Evolutionary conservation across 2,888 invertebrate species (phyloP), one percentile per base, ranked within the genome.

Genomic region (Alcis repandata): DNA sequence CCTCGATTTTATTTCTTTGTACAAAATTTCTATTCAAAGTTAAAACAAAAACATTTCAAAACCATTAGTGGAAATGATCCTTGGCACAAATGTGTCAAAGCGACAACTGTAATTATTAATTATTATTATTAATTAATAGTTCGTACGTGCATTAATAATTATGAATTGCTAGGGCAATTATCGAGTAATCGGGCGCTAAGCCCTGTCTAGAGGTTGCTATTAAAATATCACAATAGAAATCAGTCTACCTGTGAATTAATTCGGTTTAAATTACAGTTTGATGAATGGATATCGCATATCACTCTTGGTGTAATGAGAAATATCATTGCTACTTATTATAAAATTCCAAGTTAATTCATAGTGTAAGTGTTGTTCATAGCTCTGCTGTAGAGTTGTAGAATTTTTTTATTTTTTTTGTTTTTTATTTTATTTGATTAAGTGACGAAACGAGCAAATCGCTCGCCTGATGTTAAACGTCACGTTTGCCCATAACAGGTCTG

Each of bases 31-130:
- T 53, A 63, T 48, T 54, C 40, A 63, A 48, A 59, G 3, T 17
- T 64, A 52, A 64, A 60, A 65, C 65, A 65, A 65, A 46, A 60
- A 51, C 49, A 40, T 59, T 56, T 46, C 52, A 40, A 32, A 56
- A 57, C 41, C 2, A 58, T 59, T 61, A 61, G 57, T 67, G 57
- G 33, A 68, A 66, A 59, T 57, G 15, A 58, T 49, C 79, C 80
- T 79, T 77, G 77, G 58, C 76, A 73, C 59, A 43, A 57, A 73
- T 72, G 58, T 58, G 69, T 69, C 64, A 70, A 45, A 63, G 52
- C 48, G 63, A 68, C 66, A 69, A 67, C 70, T 71, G 65, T 57
- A 61, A 57, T 57, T 66, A 63, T 68, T 71, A 48, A 59, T 45
- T 70, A 71, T 74, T 41, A 36, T 36, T 36, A 17, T 41, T 71